Evolutionary conservation across 1,140 invertebrate genomes (phyloP).

Genomic region (Trissolcus basalis): DNA sequence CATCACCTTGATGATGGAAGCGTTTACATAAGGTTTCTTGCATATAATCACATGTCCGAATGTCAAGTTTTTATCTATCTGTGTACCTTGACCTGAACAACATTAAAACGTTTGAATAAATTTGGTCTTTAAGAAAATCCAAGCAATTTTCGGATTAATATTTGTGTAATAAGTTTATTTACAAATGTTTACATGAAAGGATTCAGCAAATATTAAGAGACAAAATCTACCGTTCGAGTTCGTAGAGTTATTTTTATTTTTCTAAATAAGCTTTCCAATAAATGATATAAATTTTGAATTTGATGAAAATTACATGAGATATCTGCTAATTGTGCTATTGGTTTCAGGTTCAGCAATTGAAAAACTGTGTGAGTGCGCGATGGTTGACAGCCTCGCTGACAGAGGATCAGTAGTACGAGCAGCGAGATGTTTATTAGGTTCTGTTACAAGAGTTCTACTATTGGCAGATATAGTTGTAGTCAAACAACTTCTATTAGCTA

Average conservation of each 20-base stretch:
- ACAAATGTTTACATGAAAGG: neutral
- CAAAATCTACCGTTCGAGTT: no score
- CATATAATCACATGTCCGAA: conserved; percentile 25
- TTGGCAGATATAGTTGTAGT: conserved; percentile 99
- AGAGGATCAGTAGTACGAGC: conserved; percentile 90
- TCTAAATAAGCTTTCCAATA: no score
- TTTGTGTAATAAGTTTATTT: neutral
- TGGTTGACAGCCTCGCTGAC: conserved; percentile 82
- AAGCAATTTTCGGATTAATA: no score
- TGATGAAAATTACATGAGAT: no score
- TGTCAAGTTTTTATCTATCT: conserved; percentile 34
- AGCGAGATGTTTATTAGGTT: conserved; percentile 92
- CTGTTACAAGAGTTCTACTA: conserved; percentile 96
- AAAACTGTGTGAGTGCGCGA: conserved; percentile 88
- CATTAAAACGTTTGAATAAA: neutral
- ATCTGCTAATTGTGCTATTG: conserved; percentile 9
- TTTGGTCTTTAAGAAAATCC: no score
- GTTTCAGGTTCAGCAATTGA: conserved; percentile 89
- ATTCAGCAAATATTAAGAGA: no score
- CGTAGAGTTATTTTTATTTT: no score
- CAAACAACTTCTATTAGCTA: conserved; percentile 95
- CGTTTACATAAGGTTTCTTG: conserved; percentile 39
- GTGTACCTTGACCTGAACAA: conserved; percentile 38
- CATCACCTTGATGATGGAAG: conserved; percentile 51
- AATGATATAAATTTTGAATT: no score